Evolutionary conservation across 2,888 invertebrate genomes (phyloP).

Genomic region (Ophion slaviceki): DNA sequence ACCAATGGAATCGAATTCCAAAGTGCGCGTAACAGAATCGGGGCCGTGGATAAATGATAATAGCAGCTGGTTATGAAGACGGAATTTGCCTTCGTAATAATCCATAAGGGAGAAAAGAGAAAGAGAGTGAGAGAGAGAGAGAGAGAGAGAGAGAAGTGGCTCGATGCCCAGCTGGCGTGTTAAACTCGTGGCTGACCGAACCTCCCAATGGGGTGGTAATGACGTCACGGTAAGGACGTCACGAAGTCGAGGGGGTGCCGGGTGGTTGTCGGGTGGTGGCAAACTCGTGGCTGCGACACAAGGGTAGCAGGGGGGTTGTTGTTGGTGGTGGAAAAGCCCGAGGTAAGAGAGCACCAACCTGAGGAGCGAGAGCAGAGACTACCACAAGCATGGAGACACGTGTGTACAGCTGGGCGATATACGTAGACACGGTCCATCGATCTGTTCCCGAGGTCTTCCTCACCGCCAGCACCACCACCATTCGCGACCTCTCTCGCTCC

Average conservation of each 20-base stretch:
- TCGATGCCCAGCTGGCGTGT: slow-evolving; percentile 49
- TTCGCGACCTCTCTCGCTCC: not conserved
- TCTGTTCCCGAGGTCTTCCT: slow-evolving; percentile 55
- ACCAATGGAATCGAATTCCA: slow-evolving; percentile 13
- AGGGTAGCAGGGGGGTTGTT: not conserved
- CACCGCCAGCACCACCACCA: slow-evolving; percentile 65
- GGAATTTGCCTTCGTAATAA: slow-evolving; percentile 6
- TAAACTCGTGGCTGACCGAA: slow-evolving; percentile 58
- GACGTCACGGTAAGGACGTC: slow-evolving; percentile 68
- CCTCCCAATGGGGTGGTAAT: slow-evolving; percentile 49
- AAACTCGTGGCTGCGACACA: not conserved
- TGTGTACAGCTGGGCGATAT: slow-evolving; percentile 19
- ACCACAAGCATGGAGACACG: not conserved
- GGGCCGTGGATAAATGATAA: slow-evolving; percentile 4
- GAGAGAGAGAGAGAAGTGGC: slow-evolving; percentile 19
- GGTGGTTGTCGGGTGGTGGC: slow-evolving; percentile 5
- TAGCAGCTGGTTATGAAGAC: not conserved
- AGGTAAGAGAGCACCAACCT: slow-evolving; percentile 32
- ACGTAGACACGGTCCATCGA: slow-evolving; percentile 61
- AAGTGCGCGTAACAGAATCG: slow-evolving; percentile 12
- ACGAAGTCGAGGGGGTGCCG: slow-evolving; percentile 10
- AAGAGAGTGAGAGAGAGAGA: not conserved
- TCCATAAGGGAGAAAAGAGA: slow-evolving; percentile 4
- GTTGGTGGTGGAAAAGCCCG: not conserved
- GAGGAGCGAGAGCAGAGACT: not conserved